Conservation (phyloP, 2,888 invertebrate species). For the Mesorhabditis spiculigera region DNA sequence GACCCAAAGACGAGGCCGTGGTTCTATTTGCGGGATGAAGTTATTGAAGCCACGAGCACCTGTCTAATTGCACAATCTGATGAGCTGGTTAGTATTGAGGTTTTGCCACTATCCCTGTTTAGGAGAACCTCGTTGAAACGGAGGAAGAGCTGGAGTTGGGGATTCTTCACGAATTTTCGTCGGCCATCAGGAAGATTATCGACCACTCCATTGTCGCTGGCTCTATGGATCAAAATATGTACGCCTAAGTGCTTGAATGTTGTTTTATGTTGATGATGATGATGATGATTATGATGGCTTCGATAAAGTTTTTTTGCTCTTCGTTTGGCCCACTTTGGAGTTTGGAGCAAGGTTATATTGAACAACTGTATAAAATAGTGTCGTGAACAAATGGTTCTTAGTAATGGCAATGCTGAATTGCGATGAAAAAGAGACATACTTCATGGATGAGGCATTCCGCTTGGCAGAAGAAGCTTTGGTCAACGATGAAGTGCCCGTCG, state of each 20-base stretch:
- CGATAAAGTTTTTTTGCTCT: too few species aligned
- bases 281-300: too few species aligned
- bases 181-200: slow-evolving; percentile 88
- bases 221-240: neutral
- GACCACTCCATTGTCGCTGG: slow-evolving; percentile 58
- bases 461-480: slow-evolving; percentile 74
- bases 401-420: too few species aligned
- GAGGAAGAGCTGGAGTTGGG: slow-evolving; percentile 66
- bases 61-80: slow-evolving; percentile 90
- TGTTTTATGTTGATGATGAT: too few species aligned
- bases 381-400: too few species aligned
- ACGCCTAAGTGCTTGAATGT: neutral
- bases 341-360: too few species aligned
- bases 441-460: slow-evolving; percentile 43
- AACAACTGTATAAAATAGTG: too few species aligned
- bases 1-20: slow-evolving; percentile 72
- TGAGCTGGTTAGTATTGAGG: slow-evolving; percentile 67
- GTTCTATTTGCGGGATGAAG: slow-evolving; percentile 86
- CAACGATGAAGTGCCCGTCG: slow-evolving; percentile 90
- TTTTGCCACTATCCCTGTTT: slow-evolving; percentile 1
- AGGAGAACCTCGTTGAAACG: slow-evolving; percentile 8
- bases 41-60: slow-evolving; percentile 90
- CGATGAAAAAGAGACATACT: too few species aligned
- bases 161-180: slow-evolving; percentile 88
- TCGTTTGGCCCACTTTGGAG: too few species aligned